Evolutionary conservation across 1,140 invertebrate genomes (phyloP).

Genomic region (Drosophila virilis): DNA sequence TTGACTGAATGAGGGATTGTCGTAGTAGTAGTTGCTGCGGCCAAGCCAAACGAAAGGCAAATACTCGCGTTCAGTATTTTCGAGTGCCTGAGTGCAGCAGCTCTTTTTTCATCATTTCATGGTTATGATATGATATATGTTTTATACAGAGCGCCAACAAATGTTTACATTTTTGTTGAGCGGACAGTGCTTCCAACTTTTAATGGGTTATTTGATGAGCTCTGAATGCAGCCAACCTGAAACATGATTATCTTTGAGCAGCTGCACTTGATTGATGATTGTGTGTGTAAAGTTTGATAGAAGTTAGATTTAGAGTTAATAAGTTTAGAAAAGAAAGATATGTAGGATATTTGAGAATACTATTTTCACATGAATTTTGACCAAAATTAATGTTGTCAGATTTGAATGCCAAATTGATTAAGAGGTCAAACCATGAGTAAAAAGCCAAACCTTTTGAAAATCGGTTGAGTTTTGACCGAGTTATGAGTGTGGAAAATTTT

Average conservation of each 20-base stretch:
- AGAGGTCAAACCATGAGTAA: too few species aligned
- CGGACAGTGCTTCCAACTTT: conserved; percentile 5
- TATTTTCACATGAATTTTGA: too few species aligned
- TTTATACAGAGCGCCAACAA: conserved; percentile 2
- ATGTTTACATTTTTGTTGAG: conserved; percentile 27
- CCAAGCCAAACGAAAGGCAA: conserved; percentile 32
- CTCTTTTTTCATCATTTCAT: background rate
- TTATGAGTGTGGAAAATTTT: too few species aligned
- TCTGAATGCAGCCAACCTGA: background rate
- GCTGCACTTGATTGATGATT: conserved; percentile 8
- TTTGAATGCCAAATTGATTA: too few species aligned
- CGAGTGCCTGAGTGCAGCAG: conserved; percentile 34
- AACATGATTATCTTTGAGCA: background rate
- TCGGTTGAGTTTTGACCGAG: too few species aligned
- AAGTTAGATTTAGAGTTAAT: background rate
- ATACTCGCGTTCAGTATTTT: conserved; percentile 28
- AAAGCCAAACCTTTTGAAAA: too few species aligned
- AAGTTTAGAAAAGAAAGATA: background rate
- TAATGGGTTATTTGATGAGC: conserved; percentile 30
- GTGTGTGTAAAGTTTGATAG: background rate
- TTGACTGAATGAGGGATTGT: conserved; percentile 18
- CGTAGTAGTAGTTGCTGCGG: conserved; percentile 12
- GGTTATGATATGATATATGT: conserved; percentile 37
- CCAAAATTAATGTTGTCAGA: too few species aligned
- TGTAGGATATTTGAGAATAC: too few species aligned